phyloP scores from a whole-genome alignment of 1,140 invertebrate genomes.

The Drosophila melanogaster region Release_6_plus_ISO1_MT NT_033779.5:21324001-21324500 shows the following conservation, averaged over 20 bases:
- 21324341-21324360: constrained; percentile 74
- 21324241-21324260: constrained; percentile 53
- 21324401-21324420: constrained; percentile 80
- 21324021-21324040: no score
- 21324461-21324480: constrained; percentile 64
- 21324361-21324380: constrained; percentile 82
- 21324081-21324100: constrained; percentile 2
- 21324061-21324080: background rate
- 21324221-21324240: constrained; percentile 18
- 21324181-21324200: constrained; percentile 80
- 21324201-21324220: constrained; percentile 29
- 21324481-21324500: constrained; percentile 6
- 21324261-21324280: constrained; percentile 70
- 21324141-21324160: constrained; percentile 1
- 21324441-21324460: constrained; percentile 12
- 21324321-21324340: constrained; percentile 43
- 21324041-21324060: no score
- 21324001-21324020: no score
- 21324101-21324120: constrained; percentile 18
- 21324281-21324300: constrained; percentile 19
- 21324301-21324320: constrained; percentile 7
- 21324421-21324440: constrained; percentile 35
- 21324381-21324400: constrained; percentile 82
- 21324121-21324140: constrained; percentile 26
- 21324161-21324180: constrained; percentile 54